Conservation (phyloP, 1,140 invertebrate genomes). For the Lasaia peninsularis region DNA sequence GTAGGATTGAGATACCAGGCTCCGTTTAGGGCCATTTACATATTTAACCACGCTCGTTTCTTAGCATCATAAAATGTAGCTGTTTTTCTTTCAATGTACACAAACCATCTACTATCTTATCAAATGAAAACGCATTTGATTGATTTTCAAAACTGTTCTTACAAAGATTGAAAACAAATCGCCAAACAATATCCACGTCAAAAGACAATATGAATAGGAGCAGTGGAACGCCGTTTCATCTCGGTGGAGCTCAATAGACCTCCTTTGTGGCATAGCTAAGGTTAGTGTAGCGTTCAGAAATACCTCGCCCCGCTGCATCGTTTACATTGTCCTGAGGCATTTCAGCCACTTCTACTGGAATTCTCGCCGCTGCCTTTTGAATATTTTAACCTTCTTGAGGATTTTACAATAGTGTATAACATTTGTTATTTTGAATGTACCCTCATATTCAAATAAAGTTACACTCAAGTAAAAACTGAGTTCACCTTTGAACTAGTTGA, state of each 20-base stretch:
- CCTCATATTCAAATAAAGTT: background rate
- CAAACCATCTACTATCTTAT: no score
- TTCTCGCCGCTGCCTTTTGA: slow-evolving; percentile 7
- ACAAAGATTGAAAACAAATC: background rate
- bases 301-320: background rate
- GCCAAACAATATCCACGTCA: background rate
- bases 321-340: slow-evolving; percentile 6
- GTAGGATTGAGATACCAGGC: no score
- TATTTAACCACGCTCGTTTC: no score
- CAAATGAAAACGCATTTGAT: no score
- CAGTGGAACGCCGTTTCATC: background rate
- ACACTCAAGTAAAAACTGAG: background rate
- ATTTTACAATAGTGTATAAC: background rate
- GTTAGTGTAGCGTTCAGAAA: background rate
- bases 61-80: no score
- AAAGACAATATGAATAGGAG: background rate
- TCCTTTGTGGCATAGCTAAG: slow-evolving; percentile 4
- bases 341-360: slow-evolving; percentile 1
- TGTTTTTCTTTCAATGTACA: no score
- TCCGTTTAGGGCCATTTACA: no score
- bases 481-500: background rate
- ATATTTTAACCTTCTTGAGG: background rate
- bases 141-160: no score
- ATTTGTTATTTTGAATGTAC: background rate
- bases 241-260: background rate